These are phyloP conservation scores for Hippasteria phrygiana DNA, from an alignment of 53 echinoderm and acorn worm species.

Conservation along the genomic window DNA sequence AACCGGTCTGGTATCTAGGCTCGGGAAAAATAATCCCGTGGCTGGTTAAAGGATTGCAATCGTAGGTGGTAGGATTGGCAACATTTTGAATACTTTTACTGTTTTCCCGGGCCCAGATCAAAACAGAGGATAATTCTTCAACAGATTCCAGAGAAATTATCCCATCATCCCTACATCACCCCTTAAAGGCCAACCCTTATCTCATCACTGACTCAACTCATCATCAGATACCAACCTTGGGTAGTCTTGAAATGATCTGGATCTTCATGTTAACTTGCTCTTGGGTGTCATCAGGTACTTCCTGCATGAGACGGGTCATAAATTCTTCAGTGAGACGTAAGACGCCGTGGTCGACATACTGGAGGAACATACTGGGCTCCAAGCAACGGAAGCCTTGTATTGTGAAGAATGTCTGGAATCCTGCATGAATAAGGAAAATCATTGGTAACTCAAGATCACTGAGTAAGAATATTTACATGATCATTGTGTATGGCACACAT, in stretches of 20 bases:
- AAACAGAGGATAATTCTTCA: too few species aligned
- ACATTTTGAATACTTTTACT: too few species aligned
- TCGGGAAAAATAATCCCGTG: too few species aligned
- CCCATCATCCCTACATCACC: neutral
- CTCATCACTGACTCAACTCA: neutral
- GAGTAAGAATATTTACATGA: too few species aligned
- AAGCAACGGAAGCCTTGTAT: constrained; percentile 87
- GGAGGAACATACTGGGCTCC: constrained; percentile 78
- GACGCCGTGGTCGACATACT: constrained; percentile 85
- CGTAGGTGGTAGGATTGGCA: too few species aligned
- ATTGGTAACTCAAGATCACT: neutral
- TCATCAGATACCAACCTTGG: constrained; percentile 75
- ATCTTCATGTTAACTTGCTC: constrained; percentile 77
- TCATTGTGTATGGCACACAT: too few species aligned
- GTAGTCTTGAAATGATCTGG: constrained; percentile 72
- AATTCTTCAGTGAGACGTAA: constrained; percentile 78
- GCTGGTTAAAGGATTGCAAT: too few species aligned
- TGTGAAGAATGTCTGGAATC: constrained; percentile 79
- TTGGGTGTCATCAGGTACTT: constrained; percentile 76
- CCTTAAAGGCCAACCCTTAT: neutral
- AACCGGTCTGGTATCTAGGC: too few species aligned
- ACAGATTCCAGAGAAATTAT: too few species aligned
- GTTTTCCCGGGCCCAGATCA: too few species aligned
- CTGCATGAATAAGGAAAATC: constrained; percentile 44
- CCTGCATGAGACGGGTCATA: constrained; percentile 70